A percentile compares a stretch with the other conserved stretches of the same genome.
phyloP scores from a whole-genome alignment of 2,113 vertebrate species.

The Clinocottus analis region DNA sequence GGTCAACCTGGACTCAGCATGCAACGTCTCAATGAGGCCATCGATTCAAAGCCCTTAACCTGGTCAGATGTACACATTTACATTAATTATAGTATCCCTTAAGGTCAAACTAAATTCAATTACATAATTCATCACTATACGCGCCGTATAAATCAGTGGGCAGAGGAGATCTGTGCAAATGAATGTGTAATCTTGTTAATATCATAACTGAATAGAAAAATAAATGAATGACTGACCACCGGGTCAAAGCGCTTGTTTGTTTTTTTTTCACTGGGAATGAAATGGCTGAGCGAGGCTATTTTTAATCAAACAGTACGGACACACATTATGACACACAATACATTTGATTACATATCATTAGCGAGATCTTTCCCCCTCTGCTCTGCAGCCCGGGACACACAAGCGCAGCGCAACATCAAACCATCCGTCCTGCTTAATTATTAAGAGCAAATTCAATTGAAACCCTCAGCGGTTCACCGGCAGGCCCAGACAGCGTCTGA shows the following conservation, averaged over 20 bases:
- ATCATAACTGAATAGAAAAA: slow-evolving; percentile 13
- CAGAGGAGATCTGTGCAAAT: slow-evolving; percentile 35
- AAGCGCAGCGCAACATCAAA: slow-evolving; percentile 47
- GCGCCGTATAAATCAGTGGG: slow-evolving; percentile 17
- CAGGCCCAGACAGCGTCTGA: slow-evolving; percentile 48
- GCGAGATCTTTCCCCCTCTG: slow-evolving; percentile 9
- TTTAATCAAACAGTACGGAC: slow-evolving; percentile 28
- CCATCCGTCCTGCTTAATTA: slow-evolving; percentile 66
- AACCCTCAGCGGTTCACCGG: slow-evolving; percentile 45
- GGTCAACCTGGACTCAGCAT: slow-evolving; percentile 52
- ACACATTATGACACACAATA: slow-evolving; percentile 16
- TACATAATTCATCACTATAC: slow-evolving; percentile 39
- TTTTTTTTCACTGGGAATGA: neutral
- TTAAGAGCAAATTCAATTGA: slow-evolving; percentile 66
- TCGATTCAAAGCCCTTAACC: slow-evolving; percentile 52
- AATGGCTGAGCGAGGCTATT: slow-evolving; percentile 4
- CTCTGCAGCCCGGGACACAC: slow-evolving; percentile 36
- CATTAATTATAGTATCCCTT: slow-evolving; percentile 56
- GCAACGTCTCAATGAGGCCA: slow-evolving; percentile 60
- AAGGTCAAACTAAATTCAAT: slow-evolving; percentile 63
- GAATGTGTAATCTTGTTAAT: slow-evolving; percentile 23
- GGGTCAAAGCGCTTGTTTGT: slow-evolving; percentile 3
- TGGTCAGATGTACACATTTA: slow-evolving; percentile 61
- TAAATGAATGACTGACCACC: slow-evolving; percentile 20
- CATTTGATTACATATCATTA: slow-evolving; percentile 53